Conservation (phyloP, 2,888 invertebrate genomes). For the Himalopsyche japonica region DNA sequence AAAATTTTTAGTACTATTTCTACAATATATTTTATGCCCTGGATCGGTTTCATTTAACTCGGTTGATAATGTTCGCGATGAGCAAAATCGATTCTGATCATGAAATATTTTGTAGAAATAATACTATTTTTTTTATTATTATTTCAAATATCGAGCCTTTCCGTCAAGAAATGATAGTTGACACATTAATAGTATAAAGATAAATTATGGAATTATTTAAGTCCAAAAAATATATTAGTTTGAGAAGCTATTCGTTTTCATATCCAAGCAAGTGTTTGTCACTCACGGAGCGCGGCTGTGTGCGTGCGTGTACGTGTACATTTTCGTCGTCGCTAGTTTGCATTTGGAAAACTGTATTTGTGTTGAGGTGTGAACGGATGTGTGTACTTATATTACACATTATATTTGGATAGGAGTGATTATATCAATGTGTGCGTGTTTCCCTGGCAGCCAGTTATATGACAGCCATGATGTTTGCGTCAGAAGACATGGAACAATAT, state of each 20-base stretch:
- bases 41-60: too few relatives aligned
- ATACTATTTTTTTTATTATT: too few relatives aligned
- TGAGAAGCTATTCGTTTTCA: background rate
- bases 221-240: background rate
- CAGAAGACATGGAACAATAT: slow-evolving; percentile 17
- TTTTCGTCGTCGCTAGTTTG: background rate
- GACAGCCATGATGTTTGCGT: slow-evolving; percentile 15
- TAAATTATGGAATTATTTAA: background rate
- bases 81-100: too few relatives aligned
- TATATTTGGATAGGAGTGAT: background rate
- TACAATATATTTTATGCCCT: too few relatives aligned
- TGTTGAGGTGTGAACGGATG: background rate
- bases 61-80: too few relatives aligned
- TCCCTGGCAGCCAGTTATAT: slow-evolving; percentile 1
- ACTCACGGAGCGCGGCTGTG: background rate
- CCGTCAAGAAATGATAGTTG: too few relatives aligned
- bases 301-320: background rate
- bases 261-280: background rate
- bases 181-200: too few relatives aligned
- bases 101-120: too few relatives aligned
- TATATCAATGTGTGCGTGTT: background rate
- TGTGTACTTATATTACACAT: background rate
- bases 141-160: too few relatives aligned
- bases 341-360: background rate
- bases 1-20: too few relatives aligned